Percentiles rank a stretch among this genome's conserved stretches.
Evolutionary conservation across 2,888 invertebrate genomes (phyloP).

Genomic region (Calephelis perditalis): DNA sequence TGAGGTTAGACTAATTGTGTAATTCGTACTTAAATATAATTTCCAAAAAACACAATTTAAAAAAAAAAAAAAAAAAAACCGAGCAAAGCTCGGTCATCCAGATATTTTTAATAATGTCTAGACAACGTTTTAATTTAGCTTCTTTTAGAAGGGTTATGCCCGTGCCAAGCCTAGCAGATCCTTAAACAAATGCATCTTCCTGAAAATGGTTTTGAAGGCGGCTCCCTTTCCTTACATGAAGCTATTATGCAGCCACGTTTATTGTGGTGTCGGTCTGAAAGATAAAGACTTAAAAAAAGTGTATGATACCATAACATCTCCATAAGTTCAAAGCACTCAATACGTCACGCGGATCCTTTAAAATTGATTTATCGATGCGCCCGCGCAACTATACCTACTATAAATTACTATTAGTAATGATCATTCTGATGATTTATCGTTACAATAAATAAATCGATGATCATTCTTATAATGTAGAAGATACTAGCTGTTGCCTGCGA

Average conservation of each 20-base stretch:
- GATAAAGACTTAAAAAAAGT: slow-evolving; percentile 8
- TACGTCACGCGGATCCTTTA: slow-evolving; percentile 32
- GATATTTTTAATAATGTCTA: no score
- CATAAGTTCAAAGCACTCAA: slow-evolving; percentile 16
- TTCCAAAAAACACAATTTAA: no score
- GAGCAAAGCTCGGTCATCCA: no score
- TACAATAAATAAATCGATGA: slow-evolving; percentile 64
- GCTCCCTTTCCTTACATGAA: no score
- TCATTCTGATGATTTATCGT: slow-evolving; percentile 66
- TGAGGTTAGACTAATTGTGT: no score
- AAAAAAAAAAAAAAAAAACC: no score
- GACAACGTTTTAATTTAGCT: no score
- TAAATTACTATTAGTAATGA: slow-evolving; percentile 72
- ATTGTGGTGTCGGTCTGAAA: slow-evolving; percentile 17
- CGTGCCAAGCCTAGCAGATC: no score
- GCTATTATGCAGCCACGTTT: slow-evolving; percentile 6
- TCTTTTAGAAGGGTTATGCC: no score
- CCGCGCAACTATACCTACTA: slow-evolving; percentile 50
- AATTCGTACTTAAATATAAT: no score
- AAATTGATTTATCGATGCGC: slow-evolving; percentile 49
- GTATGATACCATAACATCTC: slow-evolving; percentile 18
- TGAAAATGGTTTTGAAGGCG: no score
- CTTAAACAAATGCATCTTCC: no score
- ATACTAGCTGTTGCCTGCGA: slow-evolving; percentile 7
- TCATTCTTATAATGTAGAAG: slow-evolving; percentile 38